Conservation (phyloP, 1,140 invertebrate species). For the Dinoponera quadriceps region DNA sequence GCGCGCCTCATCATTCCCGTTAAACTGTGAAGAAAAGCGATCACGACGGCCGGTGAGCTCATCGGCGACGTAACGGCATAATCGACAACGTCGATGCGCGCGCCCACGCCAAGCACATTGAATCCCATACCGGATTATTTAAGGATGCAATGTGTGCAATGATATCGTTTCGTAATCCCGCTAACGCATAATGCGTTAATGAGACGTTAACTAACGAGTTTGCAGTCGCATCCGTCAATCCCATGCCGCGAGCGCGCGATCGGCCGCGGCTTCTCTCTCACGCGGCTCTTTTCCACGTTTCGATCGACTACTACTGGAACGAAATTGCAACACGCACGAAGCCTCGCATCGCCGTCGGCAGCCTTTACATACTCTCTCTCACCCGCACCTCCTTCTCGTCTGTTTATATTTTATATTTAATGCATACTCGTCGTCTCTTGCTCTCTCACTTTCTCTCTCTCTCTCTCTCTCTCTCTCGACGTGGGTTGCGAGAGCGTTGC, state of each 20-base stretch:
- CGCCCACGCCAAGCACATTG: slow-evolving; percentile 21
- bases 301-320: slow-evolving; percentile 35
- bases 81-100: slow-evolving; percentile 30
- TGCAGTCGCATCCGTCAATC: slow-evolving; percentile 11
- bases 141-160: background rate
- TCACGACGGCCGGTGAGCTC: slow-evolving; percentile 36
- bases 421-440: background rate
- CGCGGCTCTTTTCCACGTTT: slow-evolving; percentile 24
- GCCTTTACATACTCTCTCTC: background rate
- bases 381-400: no score
- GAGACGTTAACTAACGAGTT: slow-evolving; percentile 27
- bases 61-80: slow-evolving; percentile 7
- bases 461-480: background rate
- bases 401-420: no score
- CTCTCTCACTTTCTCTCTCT: background rate
- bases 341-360: slow-evolving; percentile 7
- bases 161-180: background rate
- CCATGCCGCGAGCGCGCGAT: slow-evolving; percentile 1
- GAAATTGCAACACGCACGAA: slow-evolving; percentile 22
- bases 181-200: slow-evolving; percentile 31
- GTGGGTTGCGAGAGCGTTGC: slow-evolving; percentile 14
- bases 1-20: slow-evolving; percentile 28
- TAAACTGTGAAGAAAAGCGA: slow-evolving; percentile 43
- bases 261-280: no score
- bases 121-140: background rate